A percentile compares a stretch with the other conserved stretches of the same genome.
These are phyloP conservation scores for Nibea albiflora DNA, from an alignment of 2,113 vertebrate species.

Conservation along the genomic window DNA sequence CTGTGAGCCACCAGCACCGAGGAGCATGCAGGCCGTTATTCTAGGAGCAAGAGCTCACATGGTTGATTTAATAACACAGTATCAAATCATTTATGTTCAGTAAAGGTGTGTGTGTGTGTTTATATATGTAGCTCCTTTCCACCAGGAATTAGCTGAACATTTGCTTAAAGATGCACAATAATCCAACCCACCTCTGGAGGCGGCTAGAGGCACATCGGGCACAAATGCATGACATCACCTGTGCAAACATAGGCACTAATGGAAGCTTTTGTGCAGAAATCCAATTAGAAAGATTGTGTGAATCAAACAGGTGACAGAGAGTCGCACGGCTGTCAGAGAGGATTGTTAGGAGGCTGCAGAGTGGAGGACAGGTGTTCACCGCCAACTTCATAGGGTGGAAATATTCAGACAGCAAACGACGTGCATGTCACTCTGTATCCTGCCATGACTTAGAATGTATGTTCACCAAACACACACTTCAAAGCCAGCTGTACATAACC, in stretches of 20 bases:
- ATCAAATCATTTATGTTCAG: constrained; percentile 28
- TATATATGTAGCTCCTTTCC: not conserved
- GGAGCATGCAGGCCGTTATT: not conserved
- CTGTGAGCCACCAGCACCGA: not conserved
- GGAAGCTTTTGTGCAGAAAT: not conserved
- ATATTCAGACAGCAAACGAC: not conserved
- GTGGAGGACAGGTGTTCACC: constrained; percentile 13
- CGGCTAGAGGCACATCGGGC: not conserved
- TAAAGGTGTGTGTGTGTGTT: not conserved
- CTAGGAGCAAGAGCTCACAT: not conserved
- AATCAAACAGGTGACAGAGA: constrained; percentile 15
- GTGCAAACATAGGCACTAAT: not conserved
- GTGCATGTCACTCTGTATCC: not conserved
- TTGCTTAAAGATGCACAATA: not conserved
- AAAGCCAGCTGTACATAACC: not conserved
- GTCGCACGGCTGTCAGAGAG: not conserved
- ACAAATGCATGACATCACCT: not conserved
- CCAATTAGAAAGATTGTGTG: not conserved
- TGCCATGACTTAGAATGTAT: not conserved
- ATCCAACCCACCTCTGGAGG: constrained; percentile 7
- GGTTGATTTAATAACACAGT: constrained; percentile 58
- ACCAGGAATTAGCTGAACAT: not conserved
- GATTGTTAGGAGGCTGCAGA: not conserved
- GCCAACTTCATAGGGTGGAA: not conserved
- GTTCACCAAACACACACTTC: not conserved